phyloP scores from a whole-genome alignment of 2,888 invertebrate genomes.

The Norana najaformis region DNA sequence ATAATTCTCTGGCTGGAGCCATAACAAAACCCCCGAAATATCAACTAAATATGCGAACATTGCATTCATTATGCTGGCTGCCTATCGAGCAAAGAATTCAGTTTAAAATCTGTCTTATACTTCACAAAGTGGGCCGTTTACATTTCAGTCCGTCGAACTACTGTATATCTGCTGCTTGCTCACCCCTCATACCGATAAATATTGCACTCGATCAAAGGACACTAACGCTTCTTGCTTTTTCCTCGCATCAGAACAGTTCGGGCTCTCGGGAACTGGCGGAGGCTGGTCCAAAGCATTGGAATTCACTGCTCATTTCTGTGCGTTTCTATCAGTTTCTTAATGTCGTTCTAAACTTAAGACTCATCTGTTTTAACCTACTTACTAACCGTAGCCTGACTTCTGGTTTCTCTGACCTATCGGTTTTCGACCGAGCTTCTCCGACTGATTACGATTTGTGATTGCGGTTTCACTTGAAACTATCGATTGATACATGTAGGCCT shows the following conservation, averaged over 20 bases:
- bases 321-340: no score
- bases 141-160: not conserved
- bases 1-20: not conserved
- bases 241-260: not conserved
- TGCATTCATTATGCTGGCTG: constrained; percentile 5
- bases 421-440: no score
- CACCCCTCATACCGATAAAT: not conserved
- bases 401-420: no score
- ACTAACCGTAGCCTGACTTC: no score
- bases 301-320: no score
- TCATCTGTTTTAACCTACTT: no score
- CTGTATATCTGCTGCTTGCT: not conserved
- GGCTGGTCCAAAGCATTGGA: no score
- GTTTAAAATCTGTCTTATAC: not conserved
- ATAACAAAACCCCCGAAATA: not conserved
- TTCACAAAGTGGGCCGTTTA: not conserved
- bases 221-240: not conserved
- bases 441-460: no score
- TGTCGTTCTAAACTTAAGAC: no score
- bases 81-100: not conserved
- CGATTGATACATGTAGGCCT: no score
- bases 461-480: no score
- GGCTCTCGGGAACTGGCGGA: not conserved
- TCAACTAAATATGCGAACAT: not conserved
- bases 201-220: not conserved